Base-by-base conservation (phyloP, 2,888 invertebrate genomes). In the Dicyrtoma fusca region DNA sequence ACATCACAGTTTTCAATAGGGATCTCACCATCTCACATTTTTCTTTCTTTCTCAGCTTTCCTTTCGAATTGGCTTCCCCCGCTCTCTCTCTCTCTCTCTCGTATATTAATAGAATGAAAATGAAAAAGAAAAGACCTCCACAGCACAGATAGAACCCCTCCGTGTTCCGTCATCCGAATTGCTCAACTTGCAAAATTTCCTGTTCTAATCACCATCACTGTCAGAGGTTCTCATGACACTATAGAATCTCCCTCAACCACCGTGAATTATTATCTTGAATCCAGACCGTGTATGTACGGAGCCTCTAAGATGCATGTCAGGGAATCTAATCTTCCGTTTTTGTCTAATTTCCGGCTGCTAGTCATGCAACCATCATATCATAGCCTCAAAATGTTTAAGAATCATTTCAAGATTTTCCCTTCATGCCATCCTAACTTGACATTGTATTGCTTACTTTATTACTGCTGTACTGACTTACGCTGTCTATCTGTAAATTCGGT, bases 111-210 rank as follows among this genome's bases (percentile, higher is more conserved):
- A 34, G 34, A 34, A 34, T 34, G 8, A 34, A 34, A 34, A 34
- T 34, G 34, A 34, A 34, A 34, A 34, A 34, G n/a, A 34, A 34
- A 34, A 34, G 34, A n/a, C n/a, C n/a, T n/a, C n/a, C n/a, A n/a
- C n/a, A n/a, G n/a, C n/a, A n/a, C n/a, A 45, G 21, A 19, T 14
- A 63, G 63, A 63, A 47, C 63, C 63, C 63, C 63, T 45, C 11
- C 23, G 63, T 47, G 47, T 63, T 19, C 63, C 63, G 44, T 63
- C 63, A 63, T 45, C 47, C 10, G 47, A 63, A 63, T 63, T 47
- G 63, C 63, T 63, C 63, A 63, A 63, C 47, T 63, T 63, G 47
- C 63, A 63, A 63, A 63, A 63, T 63, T 63, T 63, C 47, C 47
- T 25, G 63, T 63, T 14, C 47, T 63, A 63, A 63, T 63, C 63